phyloP scores from a whole-genome alignment of 2,113 vertebrate genomes.

The Hyaena hyaena region DNA sequence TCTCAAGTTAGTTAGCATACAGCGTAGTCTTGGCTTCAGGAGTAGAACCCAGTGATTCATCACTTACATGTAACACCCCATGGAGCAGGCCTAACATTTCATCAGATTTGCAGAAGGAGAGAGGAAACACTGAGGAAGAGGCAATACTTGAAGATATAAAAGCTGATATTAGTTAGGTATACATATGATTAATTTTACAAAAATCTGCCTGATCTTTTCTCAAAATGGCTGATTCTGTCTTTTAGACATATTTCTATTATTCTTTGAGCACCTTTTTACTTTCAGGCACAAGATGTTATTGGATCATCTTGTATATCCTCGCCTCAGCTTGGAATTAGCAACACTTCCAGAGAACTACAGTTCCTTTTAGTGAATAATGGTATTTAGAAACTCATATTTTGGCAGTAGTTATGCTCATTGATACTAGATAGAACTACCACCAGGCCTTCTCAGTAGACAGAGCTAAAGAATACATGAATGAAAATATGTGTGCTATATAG shows the following conservation, averaged over 20 bases:
- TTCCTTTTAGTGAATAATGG: neutral
- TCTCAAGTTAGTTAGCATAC: no score
- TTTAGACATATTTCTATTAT: neutral
- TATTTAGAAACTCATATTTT: neutral
- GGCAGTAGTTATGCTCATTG: neutral
- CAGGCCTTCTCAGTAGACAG: neutral
- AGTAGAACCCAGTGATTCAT: no score
- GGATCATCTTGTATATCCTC: neutral
- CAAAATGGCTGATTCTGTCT: neutral
- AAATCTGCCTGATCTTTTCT: neutral
- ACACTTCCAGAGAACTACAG: neutral
- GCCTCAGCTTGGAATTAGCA: neutral
- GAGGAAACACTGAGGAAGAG: neutral
- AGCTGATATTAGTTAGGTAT: neutral
- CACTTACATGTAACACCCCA: no score
- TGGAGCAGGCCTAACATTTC: neutral
- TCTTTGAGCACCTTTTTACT: neutral
- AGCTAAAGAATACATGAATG: neutral
- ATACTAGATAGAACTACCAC: neutral
- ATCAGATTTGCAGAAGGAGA: neutral
- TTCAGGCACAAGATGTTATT: neutral
- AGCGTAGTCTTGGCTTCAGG: no score
- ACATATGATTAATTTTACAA: neutral
- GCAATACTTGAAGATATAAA: neutral
- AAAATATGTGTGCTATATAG: neutral